phyloP scores from a whole-genome alignment of 2,113 vertebrate genomes.

The Hoplias malabaricus region DNA sequence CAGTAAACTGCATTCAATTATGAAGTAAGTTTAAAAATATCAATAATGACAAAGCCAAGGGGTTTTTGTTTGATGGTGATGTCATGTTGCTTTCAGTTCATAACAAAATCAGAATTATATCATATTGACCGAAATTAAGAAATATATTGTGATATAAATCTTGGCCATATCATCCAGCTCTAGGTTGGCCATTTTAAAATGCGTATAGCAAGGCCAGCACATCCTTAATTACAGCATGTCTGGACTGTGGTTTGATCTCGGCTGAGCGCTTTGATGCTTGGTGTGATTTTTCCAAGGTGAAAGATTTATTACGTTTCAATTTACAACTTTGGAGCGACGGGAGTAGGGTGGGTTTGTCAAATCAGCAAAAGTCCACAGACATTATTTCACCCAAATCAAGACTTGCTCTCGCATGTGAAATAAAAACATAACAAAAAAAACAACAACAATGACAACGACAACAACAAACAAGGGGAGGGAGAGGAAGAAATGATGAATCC shows the following conservation, averaged over 20 bases:
- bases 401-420: background rate
- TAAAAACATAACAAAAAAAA: background rate
- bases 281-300: conserved; percentile 2
- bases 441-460: background rate
- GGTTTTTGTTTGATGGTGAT: too few species aligned
- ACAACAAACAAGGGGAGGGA: background rate
- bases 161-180: background rate
- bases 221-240: background rate
- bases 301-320: background rate
- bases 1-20: too few species aligned
- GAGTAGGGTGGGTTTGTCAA: background rate
- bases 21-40: too few species aligned
- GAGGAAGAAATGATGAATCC: conserved; percentile 49
- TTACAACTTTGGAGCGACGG: background rate
- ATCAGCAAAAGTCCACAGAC: conserved; percentile 9
- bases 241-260: background rate
- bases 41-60: too few species aligned
- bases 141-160: background rate
- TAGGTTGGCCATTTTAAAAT: background rate
- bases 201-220: background rate
- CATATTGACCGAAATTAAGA: too few species aligned
- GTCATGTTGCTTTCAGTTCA: too few species aligned
- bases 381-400: background rate
- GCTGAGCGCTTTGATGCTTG: background rate
- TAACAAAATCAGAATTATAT: too few species aligned